phyloP scores from a whole-genome alignment of 2,888 invertebrate species.

The Lacanobia wlatinum region DNA sequence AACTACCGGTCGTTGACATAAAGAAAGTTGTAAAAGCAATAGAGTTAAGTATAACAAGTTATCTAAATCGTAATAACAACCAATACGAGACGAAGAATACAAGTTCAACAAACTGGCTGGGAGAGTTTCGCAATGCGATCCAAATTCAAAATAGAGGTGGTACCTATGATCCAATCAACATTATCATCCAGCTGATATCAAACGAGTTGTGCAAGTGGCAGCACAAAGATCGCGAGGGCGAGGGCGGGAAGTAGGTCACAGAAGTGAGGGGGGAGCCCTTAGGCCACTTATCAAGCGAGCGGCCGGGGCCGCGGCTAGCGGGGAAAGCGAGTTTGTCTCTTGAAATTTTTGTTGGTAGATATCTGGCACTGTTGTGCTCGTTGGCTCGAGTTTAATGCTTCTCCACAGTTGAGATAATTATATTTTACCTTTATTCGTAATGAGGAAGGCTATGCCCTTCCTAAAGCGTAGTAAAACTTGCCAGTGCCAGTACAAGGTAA shows the following conservation, averaged over 20 bases:
- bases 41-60: constrained; percentile 35
- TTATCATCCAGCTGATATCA: constrained; percentile 89
- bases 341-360: constrained; percentile 80
- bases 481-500: constrained; percentile 26
- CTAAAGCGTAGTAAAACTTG: constrained; percentile 28
- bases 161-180: constrained; percentile 75
- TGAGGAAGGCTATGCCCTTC: constrained; percentile 47
- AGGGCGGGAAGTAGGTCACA: constrained; percentile 82
- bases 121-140: constrained; percentile 72
- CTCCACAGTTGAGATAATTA: constrained; percentile 61
- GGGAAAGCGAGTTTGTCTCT: constrained; percentile 87
- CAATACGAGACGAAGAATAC: constrained; percentile 30
- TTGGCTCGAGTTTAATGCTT: constrained; percentile 61
- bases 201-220: constrained; percentile 87
- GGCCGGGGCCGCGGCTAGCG: constrained; percentile 77
- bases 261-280: constrained; percentile 85
- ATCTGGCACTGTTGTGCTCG: constrained; percentile 67
- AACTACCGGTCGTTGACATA: constrained; percentile 40
- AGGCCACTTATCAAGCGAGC: constrained; percentile 88
- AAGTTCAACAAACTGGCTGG: constrained; percentile 59
- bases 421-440: constrained; percentile 55
- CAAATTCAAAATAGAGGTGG: constrained; percentile 73
- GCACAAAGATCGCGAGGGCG: constrained; percentile 89
- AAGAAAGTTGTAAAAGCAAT: constrained; percentile 46
- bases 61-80: constrained; percentile 45